phyloP scores from a whole-genome alignment of 2,113 vertebrate genomes.

The Salminus brasiliensis region DNA sequence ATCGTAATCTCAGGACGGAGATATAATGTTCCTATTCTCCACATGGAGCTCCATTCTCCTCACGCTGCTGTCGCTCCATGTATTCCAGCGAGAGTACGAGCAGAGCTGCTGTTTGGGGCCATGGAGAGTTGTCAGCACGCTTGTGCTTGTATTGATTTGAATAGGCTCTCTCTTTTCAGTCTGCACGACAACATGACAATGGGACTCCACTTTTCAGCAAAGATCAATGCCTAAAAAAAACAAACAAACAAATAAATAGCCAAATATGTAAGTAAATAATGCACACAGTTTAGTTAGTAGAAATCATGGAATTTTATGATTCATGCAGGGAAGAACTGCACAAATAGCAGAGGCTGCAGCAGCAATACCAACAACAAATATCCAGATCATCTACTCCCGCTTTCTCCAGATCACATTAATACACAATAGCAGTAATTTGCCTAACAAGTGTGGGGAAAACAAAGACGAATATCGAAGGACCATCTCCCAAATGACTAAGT shows the following conservation, averaged over 20 bases:
- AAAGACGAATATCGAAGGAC: not conserved
- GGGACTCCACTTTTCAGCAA: conserved; percentile 1
- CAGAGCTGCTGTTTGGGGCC: conserved; percentile 55
- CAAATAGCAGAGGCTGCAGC: no score
- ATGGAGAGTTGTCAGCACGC: conserved; percentile 59
- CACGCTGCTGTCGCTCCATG: conserved; percentile 66
- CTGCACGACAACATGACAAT: conserved; percentile 28
- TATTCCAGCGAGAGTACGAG: conserved; percentile 69
- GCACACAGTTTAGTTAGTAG: no score
- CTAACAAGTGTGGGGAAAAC: conserved; percentile 11
- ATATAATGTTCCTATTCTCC: not conserved
- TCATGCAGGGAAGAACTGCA: no score
- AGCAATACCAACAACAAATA: not conserved
- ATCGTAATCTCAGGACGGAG: not conserved
- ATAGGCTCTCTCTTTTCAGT: conserved; percentile 40
- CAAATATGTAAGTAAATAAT: no score
- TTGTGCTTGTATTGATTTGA: conserved; percentile 68
- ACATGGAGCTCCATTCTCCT: conserved; percentile 22
- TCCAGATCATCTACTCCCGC: no score
- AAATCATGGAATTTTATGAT: no score
- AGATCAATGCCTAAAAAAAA: not conserved
- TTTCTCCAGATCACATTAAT: not conserved
- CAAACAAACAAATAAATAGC: not conserved
- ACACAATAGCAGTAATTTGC: not conserved
- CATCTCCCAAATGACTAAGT: conserved; percentile 23